Evolutionary conservation across 1,140 invertebrate genomes (phyloP), one percentile per base, ranked within the genome.

Genomic region (Spodoptera litura): DNA sequence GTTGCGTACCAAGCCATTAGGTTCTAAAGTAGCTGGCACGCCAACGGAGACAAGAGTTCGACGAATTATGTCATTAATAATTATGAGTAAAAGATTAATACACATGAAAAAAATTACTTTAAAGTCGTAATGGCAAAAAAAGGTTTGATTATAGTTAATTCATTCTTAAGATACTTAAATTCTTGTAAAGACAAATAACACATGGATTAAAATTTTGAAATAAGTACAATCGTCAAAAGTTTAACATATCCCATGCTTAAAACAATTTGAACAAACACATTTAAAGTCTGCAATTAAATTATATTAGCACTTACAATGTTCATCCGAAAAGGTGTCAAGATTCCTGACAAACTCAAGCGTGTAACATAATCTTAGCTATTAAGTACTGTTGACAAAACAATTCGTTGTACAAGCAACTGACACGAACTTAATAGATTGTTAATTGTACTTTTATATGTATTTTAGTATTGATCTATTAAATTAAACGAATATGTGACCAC

Each of bases 291-390:
- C 59, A 75, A 75, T 75, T 75, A 62, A 38, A 56, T 49, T 49
- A 61, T 51, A 74, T 61, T 74, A 74, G 55, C 55, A 31, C 49
- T 70, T 10, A 49, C 56, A 13, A 11, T n/a, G 55, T 49, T 73
- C 35, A 73, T 73, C 38, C 20, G 56, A 74, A 74, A 52, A 74
- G 56, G 56, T 74, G 71, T 58, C 71, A 74, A 74, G 55, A 61
- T 74, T 52, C 71, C 51, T 73, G 52, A 55, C 76, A 71, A 68
- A 78, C 68, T 78, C 66, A 59, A 61, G 15, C 64, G 31, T 70
- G 64, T 68, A 78, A 66, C 61, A 55, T 66, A 66, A 76, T 64
- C 74, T 55, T 31, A n/a, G 27, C 61, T 64, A 38, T 66, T 64
- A 76, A 49, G 71, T 56, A 55, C 62, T 12, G 38, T 49, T 8